Conservation (phyloP, 2,888 invertebrate genomes). For the Orchesella flavescens region DNA sequence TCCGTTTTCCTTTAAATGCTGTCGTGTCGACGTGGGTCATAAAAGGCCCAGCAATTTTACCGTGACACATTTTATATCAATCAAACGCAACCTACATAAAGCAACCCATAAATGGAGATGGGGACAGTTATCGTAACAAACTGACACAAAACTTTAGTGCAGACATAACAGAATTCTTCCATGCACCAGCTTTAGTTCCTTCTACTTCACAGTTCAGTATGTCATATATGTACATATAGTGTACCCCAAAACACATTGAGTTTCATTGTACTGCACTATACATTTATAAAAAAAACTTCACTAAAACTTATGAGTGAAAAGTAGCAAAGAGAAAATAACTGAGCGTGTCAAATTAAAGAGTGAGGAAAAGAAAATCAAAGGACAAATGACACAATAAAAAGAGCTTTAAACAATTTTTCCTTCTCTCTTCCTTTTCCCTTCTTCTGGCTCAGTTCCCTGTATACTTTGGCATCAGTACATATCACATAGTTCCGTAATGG, state of each 20-base stretch:
- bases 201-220: not conserved
- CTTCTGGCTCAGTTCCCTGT: not conserved
- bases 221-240: not conserved
- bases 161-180: too few relatives aligned
- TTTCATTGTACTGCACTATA: not conserved
- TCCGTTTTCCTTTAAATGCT: too few relatives aligned
- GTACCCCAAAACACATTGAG: not conserved
- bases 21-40: too few relatives aligned
- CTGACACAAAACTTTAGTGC: not conserved
- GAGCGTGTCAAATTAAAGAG: conserved; percentile 27
- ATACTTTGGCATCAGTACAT: not conserved
- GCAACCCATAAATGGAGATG: not conserved
- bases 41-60: too few relatives aligned
- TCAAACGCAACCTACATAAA: too few relatives aligned
- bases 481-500: not conserved
- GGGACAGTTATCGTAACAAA: conserved; percentile 16
- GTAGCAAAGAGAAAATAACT: conserved; percentile 11
- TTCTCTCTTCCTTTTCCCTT: conserved; percentile 10
- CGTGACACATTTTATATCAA: too few relatives aligned
- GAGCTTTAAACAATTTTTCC: conserved; percentile 29
- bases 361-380: conserved; percentile 32
- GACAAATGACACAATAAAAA: conserved; percentile 45
- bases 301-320: conserved; percentile 1
- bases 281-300: conserved; percentile 12
- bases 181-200: not conserved